Evolutionary conservation across 2,888 invertebrate species (phyloP).

Genomic region (Sarcophaga caerulescens): DNA sequence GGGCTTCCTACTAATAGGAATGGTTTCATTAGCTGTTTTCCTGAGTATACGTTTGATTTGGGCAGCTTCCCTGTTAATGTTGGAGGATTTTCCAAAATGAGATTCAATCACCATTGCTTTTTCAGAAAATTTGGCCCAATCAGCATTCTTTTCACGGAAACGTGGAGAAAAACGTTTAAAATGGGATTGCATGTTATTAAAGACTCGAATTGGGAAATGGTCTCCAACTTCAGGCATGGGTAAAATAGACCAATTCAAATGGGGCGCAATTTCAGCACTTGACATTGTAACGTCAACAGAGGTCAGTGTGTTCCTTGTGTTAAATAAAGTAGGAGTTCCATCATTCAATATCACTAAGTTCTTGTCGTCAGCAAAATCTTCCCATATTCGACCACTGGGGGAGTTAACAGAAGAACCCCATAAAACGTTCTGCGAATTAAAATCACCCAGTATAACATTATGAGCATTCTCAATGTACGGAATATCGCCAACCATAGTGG

Average conservation of each 20-base stretch:
- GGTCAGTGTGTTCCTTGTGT: constrained; percentile 8
- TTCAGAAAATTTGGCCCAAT: background rate
- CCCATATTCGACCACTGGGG: background rate
- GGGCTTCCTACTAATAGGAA: constrained; percentile 4
- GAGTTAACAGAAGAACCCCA: too few relatives aligned
- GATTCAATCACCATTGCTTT: background rate
- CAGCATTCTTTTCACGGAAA: background rate
- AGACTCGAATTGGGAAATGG: constrained; percentile 2
- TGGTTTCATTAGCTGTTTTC: constrained; percentile 50
- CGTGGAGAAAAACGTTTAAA: too few relatives aligned
- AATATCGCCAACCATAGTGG: too few relatives aligned
- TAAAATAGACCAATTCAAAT: background rate
- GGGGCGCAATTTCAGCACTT: background rate
- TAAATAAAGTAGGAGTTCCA: constrained; percentile 6
- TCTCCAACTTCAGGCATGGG: constrained; percentile 12
- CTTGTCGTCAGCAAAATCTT: background rate
- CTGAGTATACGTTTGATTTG: constrained; percentile 44
- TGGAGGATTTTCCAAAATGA: too few relatives aligned
- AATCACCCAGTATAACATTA: too few relatives aligned
- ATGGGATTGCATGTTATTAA: too few relatives aligned
- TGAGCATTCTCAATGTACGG: too few relatives aligned
- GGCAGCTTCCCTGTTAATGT: background rate
- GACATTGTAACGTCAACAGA: background rate
- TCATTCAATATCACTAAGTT: constrained; percentile 6
- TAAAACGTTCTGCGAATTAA: too few relatives aligned